Percentiles rank a stretch among this genome's conserved stretches.
phyloP scores from a whole-genome alignment of 2,113 vertebrate species.

The Cygnus atratus region DNA sequence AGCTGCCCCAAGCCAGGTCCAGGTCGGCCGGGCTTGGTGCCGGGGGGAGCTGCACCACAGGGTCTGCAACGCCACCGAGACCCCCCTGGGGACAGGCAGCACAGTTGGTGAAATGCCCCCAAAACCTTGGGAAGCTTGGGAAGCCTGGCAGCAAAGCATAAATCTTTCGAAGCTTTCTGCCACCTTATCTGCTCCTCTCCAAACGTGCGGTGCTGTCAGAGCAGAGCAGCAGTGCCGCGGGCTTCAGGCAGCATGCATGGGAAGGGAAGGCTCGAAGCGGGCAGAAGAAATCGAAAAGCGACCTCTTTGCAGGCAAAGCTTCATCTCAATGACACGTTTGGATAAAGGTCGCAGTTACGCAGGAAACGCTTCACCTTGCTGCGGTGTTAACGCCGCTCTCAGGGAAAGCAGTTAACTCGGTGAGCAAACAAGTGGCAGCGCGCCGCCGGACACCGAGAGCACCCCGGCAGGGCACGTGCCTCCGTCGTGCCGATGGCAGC shows the following conservation, averaged over 20 bases:
- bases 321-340: background rate
- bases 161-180: background rate
- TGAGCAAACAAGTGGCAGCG: background rate
- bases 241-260: background rate
- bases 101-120: background rate
- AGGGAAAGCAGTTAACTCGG: background rate
- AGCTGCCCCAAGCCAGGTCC: background rate
- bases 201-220: fast-evolving
- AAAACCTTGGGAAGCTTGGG: background rate
- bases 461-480: background rate
- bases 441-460: fast-evolving
- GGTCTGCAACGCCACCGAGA: fast-evolving
- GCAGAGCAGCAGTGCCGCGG: fast-evolving
- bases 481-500: background rate
- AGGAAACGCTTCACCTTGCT: background rate
- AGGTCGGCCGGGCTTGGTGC: background rate
- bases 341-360: background rate
- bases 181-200: background rate
- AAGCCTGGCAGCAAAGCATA: background rate
- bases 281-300: background rate
- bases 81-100: background rate
- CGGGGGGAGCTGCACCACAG: too few relatives aligned
- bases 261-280: background rate
- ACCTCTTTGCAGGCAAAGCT: background rate
- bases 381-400: background rate